Conservation (phyloP, 2,888 invertebrate genomes). For the Drosophila paucipuncta region DNA sequence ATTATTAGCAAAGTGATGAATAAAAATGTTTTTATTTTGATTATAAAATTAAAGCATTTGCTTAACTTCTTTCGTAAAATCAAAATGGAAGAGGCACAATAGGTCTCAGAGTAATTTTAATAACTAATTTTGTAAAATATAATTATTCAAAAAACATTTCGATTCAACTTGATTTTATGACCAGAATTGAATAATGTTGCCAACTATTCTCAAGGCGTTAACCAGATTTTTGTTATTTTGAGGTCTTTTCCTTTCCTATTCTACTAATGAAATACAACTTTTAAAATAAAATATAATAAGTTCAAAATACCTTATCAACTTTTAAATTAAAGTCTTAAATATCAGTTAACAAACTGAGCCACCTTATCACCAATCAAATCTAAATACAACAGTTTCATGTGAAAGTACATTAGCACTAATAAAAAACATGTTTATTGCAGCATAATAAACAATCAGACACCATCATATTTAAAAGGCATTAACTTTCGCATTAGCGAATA, state of each 20-base stretch:
- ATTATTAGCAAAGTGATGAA: not conserved
- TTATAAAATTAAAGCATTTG: not conserved
- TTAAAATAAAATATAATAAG: too few relatives aligned
- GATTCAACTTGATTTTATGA: not conserved
- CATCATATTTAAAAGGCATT: slow-evolving; percentile 8
- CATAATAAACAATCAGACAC: slow-evolving; percentile 13
- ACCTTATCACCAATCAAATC: too few relatives aligned
- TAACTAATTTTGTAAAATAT: not conserved
- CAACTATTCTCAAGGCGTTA: not conserved
- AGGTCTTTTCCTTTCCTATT: not conserved
- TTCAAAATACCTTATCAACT: too few relatives aligned
- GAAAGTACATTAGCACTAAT: not conserved
- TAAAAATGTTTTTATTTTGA: not conserved
- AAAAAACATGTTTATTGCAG: not conserved
- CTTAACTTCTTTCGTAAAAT: too few relatives aligned
- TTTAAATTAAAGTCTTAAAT: not conserved
- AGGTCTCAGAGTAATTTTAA: not conserved
- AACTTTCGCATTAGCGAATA: slow-evolving; percentile 16
- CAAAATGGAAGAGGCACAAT: too few relatives aligned
- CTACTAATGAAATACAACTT: not conserved
- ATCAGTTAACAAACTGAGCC: not conserved
- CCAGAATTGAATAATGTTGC: too few relatives aligned
- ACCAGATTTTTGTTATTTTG: not conserved
- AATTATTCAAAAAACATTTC: not conserved
- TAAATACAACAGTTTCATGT: not conserved